Base-by-base conservation (phyloP, 1,140 invertebrate genomes). In the Bradysia coprophila region DNA sequence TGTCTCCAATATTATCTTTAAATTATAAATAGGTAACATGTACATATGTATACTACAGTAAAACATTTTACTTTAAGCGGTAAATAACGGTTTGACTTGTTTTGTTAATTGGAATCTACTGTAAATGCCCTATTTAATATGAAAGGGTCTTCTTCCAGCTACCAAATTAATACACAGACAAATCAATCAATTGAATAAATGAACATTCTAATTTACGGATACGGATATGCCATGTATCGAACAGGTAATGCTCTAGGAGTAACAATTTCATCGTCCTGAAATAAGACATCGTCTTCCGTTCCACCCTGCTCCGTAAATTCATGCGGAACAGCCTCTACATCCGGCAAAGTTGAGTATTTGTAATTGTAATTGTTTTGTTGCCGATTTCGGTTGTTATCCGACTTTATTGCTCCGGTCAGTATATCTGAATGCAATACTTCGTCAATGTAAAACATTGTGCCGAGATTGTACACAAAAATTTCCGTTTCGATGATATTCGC, bases 371-470 rank as follows among this genome's bases (percentile, higher is more conserved):
- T 42, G 19, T 41, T 41, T n/a, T 45, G 42, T 42, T 22, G 51
- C 48, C 18, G 49, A 45, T 22, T 47, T 45, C 40, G 53, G 43
- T 48, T 21, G 49, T 49, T 32, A 52, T 56, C 41, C 41, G 49
- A 6, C 51, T 48, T 41, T 53, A 52, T 36, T 53, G 53, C 34
- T 51, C 50, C 41, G 23, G 48, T 47, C 20, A 67, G 46, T 45
- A 57, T 51, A 42, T 65, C 62, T 2, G 57, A 51, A 47, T 70
- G 71, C 3, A 73, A 52, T 23, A 73, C 64, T 45, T 68, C 64
- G 47, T 72, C 67, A 39, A 72, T 65, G 48, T 66, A 72, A 51
- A 68, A 73, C 69, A 73, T 72, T 43, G 71, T 73, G 32, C 71
- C 71, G 44, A 73, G 47, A 52, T 73, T 73, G 46, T 73, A 73